Conservation (phyloP, 2,113 vertebrate genomes). For the Halichoeres trimaculatus region DNA sequence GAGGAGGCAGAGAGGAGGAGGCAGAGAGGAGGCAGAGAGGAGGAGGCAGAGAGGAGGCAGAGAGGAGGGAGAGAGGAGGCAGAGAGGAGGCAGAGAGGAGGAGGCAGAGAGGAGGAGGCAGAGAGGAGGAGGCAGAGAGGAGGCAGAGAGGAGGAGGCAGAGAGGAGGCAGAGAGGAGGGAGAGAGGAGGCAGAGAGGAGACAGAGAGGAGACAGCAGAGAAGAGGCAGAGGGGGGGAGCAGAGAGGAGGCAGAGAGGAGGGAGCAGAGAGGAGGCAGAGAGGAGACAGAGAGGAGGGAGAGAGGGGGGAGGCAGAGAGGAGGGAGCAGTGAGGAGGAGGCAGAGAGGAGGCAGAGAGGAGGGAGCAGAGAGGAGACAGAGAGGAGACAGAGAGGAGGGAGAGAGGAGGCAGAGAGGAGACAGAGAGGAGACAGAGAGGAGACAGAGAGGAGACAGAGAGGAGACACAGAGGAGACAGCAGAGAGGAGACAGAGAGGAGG, state of each 20-base stretch:
- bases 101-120: too few relatives aligned
- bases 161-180: neutral
- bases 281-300: too few relatives aligned
- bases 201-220: too few relatives aligned
- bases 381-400: neutral
- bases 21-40: too few relatives aligned
- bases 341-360: too few relatives aligned
- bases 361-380: too few relatives aligned
- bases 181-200: fast-evolving
- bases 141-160: too few relatives aligned
- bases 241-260: neutral
- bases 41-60: neutral
- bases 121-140: too few relatives aligned
- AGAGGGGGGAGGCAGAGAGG: neutral
- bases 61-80: neutral
- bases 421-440: too few relatives aligned
- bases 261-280: fast-evolving
- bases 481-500: fast-evolving
- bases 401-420: neutral
- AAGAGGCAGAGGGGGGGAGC: too few relatives aligned
- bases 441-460: too few relatives aligned
- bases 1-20: too few relatives aligned
- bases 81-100: fast-evolving
- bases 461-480: neutral
- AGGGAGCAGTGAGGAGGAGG: neutral